phyloP scores from a whole-genome alignment of 1,140 invertebrate species.

The Helicorthomorpha holstii region DNA sequence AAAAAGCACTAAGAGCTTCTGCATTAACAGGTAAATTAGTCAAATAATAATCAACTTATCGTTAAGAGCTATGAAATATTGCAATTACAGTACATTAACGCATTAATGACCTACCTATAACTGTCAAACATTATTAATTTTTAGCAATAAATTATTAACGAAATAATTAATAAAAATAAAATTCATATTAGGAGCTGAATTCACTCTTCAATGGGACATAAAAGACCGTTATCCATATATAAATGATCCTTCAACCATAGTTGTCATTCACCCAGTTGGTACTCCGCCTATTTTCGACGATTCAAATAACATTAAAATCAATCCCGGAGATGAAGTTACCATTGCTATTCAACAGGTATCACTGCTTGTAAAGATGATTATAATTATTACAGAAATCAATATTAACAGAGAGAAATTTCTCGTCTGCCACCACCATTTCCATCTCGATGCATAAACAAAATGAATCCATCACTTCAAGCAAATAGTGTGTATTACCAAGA shows the following conservation, averaged over 20 bases:
- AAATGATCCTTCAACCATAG: conserved; percentile 2
- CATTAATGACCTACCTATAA: too few species aligned
- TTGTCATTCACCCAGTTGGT: conserved; percentile 3
- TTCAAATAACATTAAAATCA: conserved; percentile 2
- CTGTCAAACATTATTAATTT: not conserved
- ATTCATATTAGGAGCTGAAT: conserved; percentile 1
- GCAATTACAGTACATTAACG: not conserved
- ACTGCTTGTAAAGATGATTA: not conserved
- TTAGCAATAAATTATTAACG: not conserved
- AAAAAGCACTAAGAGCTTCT: not conserved
- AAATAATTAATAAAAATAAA: not conserved
- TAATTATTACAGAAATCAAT: not conserved
- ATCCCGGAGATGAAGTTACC: conserved; percentile 5
- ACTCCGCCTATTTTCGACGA: not conserved
- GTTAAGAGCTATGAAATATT: not conserved
- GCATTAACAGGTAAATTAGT: conserved; percentile 2
- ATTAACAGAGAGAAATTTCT: not conserved
- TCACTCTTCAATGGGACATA: not conserved
- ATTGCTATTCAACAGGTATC: not conserved
- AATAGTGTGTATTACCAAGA: conserved; percentile 1
- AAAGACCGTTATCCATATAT: not conserved
- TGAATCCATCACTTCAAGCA: not conserved
- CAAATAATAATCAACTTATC: not conserved
- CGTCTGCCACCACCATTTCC: not conserved
- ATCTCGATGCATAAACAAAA: not conserved